Evolutionary conservation across 2,797 vertebrate species (phyloP), one percentile per base, ranked within the genome.

Genomic region (Halcyon smyrnensis): DNA sequence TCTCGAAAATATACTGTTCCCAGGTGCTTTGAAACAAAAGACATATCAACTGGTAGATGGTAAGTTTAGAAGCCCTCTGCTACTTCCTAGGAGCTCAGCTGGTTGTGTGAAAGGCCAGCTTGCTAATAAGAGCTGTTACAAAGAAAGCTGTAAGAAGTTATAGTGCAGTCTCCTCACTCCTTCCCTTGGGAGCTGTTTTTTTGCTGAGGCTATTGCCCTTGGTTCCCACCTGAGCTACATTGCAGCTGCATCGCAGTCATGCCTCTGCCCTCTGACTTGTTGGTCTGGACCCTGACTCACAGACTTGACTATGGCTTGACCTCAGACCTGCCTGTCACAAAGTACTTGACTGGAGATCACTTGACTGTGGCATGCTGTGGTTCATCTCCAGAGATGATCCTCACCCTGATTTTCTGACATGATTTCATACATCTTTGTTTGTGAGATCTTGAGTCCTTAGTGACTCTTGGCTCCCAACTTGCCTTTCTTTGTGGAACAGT

Each of bases 101-200:
- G 14, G 6, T 63, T 54, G 28, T 57, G 16, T 45, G n/a, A 18
- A 79, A 82, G 37, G 51, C 9, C 32, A 74, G 0, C 25, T 77
- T n/a, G 11, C 23, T 76, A 54, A 16, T 23, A 89, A 63, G 15
- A 48, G 3, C 32, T 50, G 17, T 73, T 79, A 12, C 6, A 37
- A 79, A 56, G 28, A 45, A 90, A 63, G 4, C 28, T 24, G 5
- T 34, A 41, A 75, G 27, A 71, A 76, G 8, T 65, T 43, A 9
- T 3, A 17, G 15, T 20, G 18, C 1, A 1, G 13, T 70, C 37
- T 84, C 15, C 30, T 60, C 0, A 1, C 21, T 51, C 17, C 34
- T 82, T 85, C 46, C 11, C 28, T 67, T 30, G n/a, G 53, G 8
- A 73, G 18, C 4, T 84, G 27, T 10, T n/a, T 79, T 89, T 76